Percentiles rank a stretch among this genome's conserved stretches.
These are phyloP conservation scores for Cyprinodon brontotheroides DNA, from an alignment of 2,113 vertebrate genomes.

Conservation along the genomic window DNA sequence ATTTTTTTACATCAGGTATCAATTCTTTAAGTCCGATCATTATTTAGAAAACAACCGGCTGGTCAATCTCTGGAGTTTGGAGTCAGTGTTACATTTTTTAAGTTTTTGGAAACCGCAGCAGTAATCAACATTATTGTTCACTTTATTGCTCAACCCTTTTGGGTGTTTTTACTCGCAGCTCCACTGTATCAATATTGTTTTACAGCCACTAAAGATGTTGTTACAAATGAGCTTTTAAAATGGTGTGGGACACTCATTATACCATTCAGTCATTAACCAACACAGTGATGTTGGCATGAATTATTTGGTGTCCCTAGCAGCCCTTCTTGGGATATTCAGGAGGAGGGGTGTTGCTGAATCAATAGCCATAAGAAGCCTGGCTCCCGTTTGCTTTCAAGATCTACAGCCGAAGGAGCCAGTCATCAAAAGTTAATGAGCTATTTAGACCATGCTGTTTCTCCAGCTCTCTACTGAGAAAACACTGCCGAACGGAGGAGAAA, in stretches of 20 bases:
- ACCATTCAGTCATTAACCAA: constrained; percentile 58
- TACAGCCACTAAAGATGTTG: constrained; percentile 22
- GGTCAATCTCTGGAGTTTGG: neutral
- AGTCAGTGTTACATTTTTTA: neutral
- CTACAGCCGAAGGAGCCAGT: constrained; percentile 75
- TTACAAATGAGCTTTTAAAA: constrained; percentile 37
- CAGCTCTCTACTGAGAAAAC: constrained; percentile 63
- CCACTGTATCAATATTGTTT: constrained; percentile 13
- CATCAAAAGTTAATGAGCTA: constrained; percentile 82
- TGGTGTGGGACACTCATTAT: constrained; percentile 31
- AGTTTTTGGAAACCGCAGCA: neutral
- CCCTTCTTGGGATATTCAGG: constrained; percentile 40
- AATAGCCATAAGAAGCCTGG: constrained; percentile 78
- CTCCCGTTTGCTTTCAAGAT: constrained; percentile 77
- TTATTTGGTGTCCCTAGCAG: constrained; percentile 68
- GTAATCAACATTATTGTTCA: constrained; percentile 3
- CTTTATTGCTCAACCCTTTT: neutral
- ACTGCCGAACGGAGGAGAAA: constrained; percentile 39
- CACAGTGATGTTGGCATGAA: constrained; percentile 59
- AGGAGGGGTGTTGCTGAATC: constrained; percentile 58
- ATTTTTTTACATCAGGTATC: neutral
- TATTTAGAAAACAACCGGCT: neutral
- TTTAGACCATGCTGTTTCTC: constrained; percentile 77
- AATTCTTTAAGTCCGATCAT: neutral
- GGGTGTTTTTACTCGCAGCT: constrained; percentile 12